Evolutionary conservation across 2,113 vertebrate species (phyloP), one percentile per base, ranked within the genome.

Genomic region (Pipa parva): DNA sequence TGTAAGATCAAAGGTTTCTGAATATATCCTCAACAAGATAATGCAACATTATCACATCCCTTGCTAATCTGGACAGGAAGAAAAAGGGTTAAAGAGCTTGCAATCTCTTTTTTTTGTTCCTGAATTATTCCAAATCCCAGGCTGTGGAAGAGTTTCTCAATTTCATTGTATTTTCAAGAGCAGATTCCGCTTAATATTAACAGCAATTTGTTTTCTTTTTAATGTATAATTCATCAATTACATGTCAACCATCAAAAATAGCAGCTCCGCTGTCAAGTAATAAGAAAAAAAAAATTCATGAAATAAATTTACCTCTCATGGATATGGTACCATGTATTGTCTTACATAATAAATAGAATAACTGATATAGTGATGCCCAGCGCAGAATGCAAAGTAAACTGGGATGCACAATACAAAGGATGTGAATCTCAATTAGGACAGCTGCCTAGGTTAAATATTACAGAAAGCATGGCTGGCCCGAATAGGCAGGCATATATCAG

Each of bases 221-320:
- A 69, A 69, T 69, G 65, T 69, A 60, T 69, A 69, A 69, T 69
- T 69, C 65, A 69, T 69, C 65, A 69, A 69, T 69, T 69, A 69
- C 65, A 69, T 60, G 65, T 69, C 65, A 69, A 31, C 65, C 57
- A 60, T 60, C 57, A 50, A 59, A 42, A 36, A 45, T 48, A 28
- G 65, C 65, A 28, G 45, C 48, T 52, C 24, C 26, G 51, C 65
- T 60, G 65, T 69, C 49, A 21, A 42, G 24, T 68, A 50, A 39
- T 69, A 60, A 48, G 15, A 42, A 69, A 60, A 69, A 49, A 49
- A 49, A 65, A 68, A 68, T 52, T 56, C 48, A 69, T 29, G 33
- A 59, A 69, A 60, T 60, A 59, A 69, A 60, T 60, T 42, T 69
- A 69, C 65, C 65, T 60, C 56, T 69, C n/a, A 57, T 60, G 65